These are phyloP conservation scores for Salvelinus alpinus DNA, from an alignment of 2,113 vertebrate species.

Conservation along the genomic window DNA sequence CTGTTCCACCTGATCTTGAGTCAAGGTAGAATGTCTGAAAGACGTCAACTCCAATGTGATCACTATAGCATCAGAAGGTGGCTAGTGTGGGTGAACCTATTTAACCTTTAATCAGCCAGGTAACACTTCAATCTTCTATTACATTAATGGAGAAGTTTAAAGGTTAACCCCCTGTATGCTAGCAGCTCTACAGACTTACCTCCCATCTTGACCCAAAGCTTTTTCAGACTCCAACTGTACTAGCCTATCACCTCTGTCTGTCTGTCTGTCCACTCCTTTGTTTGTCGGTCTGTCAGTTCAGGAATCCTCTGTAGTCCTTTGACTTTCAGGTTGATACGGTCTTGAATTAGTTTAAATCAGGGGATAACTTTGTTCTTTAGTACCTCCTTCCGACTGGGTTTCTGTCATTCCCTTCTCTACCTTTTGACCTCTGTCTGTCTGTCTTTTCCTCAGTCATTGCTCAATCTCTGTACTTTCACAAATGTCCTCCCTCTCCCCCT, in stretches of 20 bases:
- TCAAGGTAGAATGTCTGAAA: neutral
- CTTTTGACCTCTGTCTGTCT: neutral
- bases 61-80: neutral
- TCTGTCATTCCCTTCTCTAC: neutral
- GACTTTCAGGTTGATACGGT: neutral
- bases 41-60: neutral
- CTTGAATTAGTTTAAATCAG: neutral
- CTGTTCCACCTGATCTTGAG: neutral
- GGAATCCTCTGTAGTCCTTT: neutral
- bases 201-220: slow-evolving; percentile 15
- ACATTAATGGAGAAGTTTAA: neutral
- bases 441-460: neutral
- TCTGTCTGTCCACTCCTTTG: neutral
- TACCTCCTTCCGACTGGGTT: neutral
- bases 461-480: neutral
- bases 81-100: neutral
- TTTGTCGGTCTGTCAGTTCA: no score
- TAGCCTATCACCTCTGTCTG: neutral
- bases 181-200: slow-evolving; percentile 7
- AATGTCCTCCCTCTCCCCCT: neutral
- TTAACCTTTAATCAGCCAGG: neutral
- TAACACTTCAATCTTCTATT: neutral
- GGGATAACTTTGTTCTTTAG: neutral
- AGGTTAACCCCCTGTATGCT: neutral
- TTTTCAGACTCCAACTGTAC: neutral